Evolutionary conservation across 2,113 vertebrate genomes (phyloP).

Genomic region (Heterotilapia buettikoferi): DNA sequence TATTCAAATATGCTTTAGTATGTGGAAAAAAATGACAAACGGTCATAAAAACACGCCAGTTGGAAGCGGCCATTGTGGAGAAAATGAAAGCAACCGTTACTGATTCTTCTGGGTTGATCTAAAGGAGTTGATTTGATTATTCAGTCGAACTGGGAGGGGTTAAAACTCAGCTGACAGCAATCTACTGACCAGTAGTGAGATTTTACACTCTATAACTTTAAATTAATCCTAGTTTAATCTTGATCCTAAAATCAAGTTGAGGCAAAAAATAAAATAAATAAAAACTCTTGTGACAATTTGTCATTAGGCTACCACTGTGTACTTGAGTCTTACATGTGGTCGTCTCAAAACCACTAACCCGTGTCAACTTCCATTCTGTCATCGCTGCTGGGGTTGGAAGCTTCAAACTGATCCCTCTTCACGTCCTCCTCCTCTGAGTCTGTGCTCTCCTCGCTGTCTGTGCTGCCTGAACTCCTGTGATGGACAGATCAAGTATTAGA

Average conservation of each 20-base stretch:
- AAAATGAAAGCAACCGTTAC: not conserved
- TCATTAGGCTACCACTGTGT: not conserved
- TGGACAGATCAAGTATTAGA: not conserved
- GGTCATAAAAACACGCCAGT: not conserved
- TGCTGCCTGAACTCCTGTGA: slow-evolving; percentile 89
- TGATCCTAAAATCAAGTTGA: not conserved
- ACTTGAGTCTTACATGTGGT: not conserved
- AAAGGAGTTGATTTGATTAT: not conserved
- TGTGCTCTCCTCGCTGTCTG: slow-evolving; percentile 97
- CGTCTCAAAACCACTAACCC: slow-evolving; percentile 58
- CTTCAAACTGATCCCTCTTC: slow-evolving; percentile 87
- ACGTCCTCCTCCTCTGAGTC: slow-evolving; percentile 97
- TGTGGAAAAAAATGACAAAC: not conserved
- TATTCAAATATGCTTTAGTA: not conserved
- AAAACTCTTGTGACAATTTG: not conserved
- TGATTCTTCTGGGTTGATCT: not conserved
- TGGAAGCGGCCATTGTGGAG: not conserved
- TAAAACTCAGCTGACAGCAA: not conserved
- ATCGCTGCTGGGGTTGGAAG: slow-evolving; percentile 73
- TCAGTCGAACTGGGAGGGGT: not conserved
- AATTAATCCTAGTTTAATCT: not conserved
- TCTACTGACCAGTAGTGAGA: not conserved
- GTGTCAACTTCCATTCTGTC: slow-evolving; percentile 97
- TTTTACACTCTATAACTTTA: not conserved
- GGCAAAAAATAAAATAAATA: not conserved